These are phyloP conservation scores for Octopus sinensis DNA, from an alignment of 1,140 invertebrate species.

Conservation along the genomic window DNA sequence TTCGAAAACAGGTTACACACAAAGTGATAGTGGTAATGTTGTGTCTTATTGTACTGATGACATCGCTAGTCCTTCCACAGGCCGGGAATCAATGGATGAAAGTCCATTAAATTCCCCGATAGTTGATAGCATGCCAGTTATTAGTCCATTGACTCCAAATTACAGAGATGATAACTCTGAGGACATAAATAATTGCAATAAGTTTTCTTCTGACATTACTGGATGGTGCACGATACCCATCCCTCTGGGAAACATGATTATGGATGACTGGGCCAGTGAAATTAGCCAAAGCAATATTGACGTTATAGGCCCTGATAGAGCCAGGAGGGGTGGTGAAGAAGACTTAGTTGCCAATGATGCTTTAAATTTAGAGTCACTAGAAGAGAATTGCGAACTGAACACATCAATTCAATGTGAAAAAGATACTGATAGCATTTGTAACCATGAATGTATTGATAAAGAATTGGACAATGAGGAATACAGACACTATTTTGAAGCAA, in stretches of 20 bases:
- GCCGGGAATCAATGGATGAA: background rate
- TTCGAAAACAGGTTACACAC: background rate
- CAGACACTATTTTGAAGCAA: slow-evolving; percentile 26
- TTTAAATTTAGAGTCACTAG: no score
- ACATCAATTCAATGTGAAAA: slow-evolving; percentile 1
- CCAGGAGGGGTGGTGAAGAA: no score
- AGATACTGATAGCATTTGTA: slow-evolving; percentile 23
- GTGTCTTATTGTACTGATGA: background rate
- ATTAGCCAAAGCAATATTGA: no score
- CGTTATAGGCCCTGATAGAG: no score
- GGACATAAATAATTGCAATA: background rate
- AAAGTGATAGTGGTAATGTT: background rate
- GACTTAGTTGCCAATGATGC: no score
- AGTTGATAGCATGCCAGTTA: slow-evolving; percentile 32
- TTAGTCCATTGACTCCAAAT: slow-evolving; percentile 35
- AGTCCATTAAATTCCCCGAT: slow-evolving; percentile 10
- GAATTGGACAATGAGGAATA: slow-evolving; percentile 22
- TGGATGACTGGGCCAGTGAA: no score
- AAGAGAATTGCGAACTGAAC: no score
- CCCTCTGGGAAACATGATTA: no score
- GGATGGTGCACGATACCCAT: no score
- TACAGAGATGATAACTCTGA: slow-evolving; percentile 8
- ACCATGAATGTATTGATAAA: slow-evolving; percentile 18
- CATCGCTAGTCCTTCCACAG: background rate
- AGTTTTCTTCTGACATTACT: no score